These are phyloP conservation scores for Rana temporaria DNA, from an alignment of 2,113 vertebrate genomes.

Conservation along the genomic window DNA sequence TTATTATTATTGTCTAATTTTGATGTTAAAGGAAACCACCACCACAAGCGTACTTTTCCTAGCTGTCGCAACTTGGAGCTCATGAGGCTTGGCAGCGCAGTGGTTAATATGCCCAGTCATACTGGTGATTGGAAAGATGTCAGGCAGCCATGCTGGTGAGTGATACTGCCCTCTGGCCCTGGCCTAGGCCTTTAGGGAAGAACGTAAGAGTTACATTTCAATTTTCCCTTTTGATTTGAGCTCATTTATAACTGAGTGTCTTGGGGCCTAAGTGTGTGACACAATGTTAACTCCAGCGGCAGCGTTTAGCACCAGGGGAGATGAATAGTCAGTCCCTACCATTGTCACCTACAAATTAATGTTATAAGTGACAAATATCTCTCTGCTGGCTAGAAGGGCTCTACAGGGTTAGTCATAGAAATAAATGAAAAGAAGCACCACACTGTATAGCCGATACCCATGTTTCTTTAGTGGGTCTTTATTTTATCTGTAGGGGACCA, in stretches of 20 bases:
- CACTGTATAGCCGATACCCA: neutral
- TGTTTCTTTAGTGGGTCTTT: neutral
- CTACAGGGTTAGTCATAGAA: constrained; percentile 15
- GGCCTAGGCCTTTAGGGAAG: neutral
- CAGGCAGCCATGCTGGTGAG: constrained; percentile 11
- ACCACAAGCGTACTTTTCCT: neutral
- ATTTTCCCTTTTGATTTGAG: constrained; percentile 54
- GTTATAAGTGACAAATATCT: constrained; percentile 47
- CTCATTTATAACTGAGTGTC: neutral
- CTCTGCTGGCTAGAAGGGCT: constrained; percentile 46
- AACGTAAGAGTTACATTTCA: constrained; percentile 43
- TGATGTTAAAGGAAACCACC: neutral
- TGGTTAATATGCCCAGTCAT: constrained; percentile 53
- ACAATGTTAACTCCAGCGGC: constrained; percentile 43
- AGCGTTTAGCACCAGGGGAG: constrained; percentile 25
- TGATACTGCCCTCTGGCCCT: constrained; percentile 28
- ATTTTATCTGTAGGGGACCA: neutral
- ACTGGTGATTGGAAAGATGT: constrained; percentile 58
- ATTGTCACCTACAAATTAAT: constrained; percentile 57
- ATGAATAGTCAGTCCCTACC: constrained; percentile 11
- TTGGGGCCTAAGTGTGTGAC: neutral
- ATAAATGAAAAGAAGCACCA: neutral
- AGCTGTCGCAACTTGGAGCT: neutral
- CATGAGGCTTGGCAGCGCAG: neutral
- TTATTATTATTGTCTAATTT: too few species aligned